Percentiles rank a stretch among this genome's conserved stretches.
Evolutionary conservation across 2,113 vertebrate species (phyloP).

Genomic region (Acanthochromis polyacanthus): DNA sequence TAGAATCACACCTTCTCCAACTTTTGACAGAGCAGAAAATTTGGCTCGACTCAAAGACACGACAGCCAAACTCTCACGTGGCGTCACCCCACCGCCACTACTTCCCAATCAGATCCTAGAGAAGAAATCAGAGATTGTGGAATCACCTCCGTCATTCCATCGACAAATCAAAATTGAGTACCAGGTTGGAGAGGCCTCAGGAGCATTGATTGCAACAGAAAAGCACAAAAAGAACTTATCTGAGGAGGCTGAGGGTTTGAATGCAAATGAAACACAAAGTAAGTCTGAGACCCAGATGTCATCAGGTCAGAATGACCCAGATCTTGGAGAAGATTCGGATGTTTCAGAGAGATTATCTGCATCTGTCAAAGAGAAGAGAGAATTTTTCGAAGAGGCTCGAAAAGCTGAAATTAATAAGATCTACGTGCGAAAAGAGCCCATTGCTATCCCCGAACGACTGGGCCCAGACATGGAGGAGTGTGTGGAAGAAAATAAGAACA

Average conservation of each 20-base stretch:
- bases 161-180: slow-evolving; percentile 88
- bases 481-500: slow-evolving; percentile 60
- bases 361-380: slow-evolving; percentile 81
- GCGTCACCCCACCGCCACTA: slow-evolving; percentile 74
- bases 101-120: slow-evolving; percentile 77
- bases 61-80: slow-evolving; percentile 87
- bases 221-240: slow-evolving; percentile 19
- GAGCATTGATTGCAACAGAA: slow-evolving; percentile 14
- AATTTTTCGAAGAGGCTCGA: slow-evolving; percentile 82
- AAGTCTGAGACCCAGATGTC: slow-evolving; percentile 76
- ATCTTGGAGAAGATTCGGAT: slow-evolving; percentile 50
- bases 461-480: slow-evolving; percentile 78
- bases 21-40: slow-evolving; percentile 87
- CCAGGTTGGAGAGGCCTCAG: slow-evolving; percentile 69
- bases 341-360: slow-evolving; percentile 59
- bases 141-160: slow-evolving; percentile 87
- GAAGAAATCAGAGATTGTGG: slow-evolving; percentile 88
- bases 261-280: slow-evolving; percentile 39
- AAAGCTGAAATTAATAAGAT: slow-evolving; percentile 81
- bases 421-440: slow-evolving; percentile 77
- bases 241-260: slow-evolving; percentile 30
- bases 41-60: slow-evolving; percentile 89
- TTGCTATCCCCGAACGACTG: slow-evolving; percentile 71
- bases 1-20: slow-evolving; percentile 84
- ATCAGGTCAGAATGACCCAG: slow-evolving; percentile 81